These are phyloP conservation scores for Mus caroli DNA, from an alignment of 2,797 vertebrate species.

Conservation along the genomic window DNA sequence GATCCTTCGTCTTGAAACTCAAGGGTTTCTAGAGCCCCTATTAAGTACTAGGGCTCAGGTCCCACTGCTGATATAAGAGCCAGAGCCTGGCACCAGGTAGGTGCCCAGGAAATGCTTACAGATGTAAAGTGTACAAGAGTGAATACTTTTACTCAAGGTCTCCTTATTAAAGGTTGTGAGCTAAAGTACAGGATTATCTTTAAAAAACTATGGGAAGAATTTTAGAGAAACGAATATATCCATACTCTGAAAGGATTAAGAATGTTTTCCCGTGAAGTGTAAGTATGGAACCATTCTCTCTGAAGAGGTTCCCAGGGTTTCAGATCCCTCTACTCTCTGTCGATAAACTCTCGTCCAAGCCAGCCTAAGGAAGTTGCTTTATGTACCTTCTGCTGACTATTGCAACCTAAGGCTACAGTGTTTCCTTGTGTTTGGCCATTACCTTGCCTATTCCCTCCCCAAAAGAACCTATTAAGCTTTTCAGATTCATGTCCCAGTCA, in stretches of 20 bases:
- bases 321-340: background rate
- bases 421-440: background rate
- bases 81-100: background rate
- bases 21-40: background rate
- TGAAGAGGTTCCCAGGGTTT: background rate
- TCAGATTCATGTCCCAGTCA: background rate
- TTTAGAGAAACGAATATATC: background rate
- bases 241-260: background rate
- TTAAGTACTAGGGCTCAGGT: background rate
- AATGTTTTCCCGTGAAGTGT: background rate
- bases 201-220: background rate
- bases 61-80: background rate
- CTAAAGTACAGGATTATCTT: background rate
- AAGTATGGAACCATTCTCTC: background rate
- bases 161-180: background rate
- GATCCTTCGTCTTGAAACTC: background rate
- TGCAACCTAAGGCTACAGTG: background rate
- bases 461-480: background rate
- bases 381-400: background rate
- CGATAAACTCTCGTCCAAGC: background rate
- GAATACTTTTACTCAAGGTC: background rate
- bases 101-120: background rate
- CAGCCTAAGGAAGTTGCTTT: background rate
- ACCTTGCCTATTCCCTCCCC: constrained; percentile 18
- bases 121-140: background rate